These are phyloP conservation scores for Stegodyphus mimosarum DNA, from an alignment of 1,140 invertebrate species.

Conservation along the genomic window DNA sequence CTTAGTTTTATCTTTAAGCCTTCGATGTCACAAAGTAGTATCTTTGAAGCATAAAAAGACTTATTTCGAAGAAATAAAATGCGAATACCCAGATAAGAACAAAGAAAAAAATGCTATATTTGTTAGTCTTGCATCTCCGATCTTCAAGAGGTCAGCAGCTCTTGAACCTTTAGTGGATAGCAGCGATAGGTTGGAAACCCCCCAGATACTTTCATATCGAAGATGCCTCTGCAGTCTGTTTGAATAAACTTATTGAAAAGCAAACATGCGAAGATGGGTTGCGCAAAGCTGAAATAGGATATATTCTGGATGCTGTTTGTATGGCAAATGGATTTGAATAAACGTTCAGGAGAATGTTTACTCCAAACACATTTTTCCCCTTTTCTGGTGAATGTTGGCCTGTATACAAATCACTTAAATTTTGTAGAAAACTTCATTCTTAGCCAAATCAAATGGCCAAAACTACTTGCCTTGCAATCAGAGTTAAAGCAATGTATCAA, in stretches of 20 bases:
- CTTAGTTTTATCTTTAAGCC: too few relatives aligned
- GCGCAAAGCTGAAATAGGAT: constrained; percentile 44
- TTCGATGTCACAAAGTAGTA: too few relatives aligned
- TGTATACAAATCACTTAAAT: constrained; percentile 33
- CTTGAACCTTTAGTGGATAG: constrained; percentile 34
- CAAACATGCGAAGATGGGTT: constrained; percentile 16
- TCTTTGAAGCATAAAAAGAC: too few relatives aligned
- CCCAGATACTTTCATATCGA: constrained; percentile 36
- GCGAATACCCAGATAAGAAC: too few relatives aligned
- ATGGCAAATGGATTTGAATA: constrained; percentile 57
- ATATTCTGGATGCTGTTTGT: constrained; percentile 12
- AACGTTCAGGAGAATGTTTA: constrained; percentile 40
- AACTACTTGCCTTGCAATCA: too few relatives aligned
- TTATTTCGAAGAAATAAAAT: too few relatives aligned
- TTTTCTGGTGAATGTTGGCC: constrained; percentile 17
- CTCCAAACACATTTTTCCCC: constrained; percentile 12
- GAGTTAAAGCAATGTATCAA: too few relatives aligned
- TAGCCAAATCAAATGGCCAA: too few relatives aligned
- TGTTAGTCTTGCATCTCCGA: constrained; percentile 1
- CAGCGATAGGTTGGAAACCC: constrained; percentile 6
- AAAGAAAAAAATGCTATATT: background rate
- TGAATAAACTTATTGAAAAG: constrained; percentile 35
- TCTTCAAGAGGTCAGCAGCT: constrained; percentile 25
- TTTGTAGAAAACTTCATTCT: too few relatives aligned
- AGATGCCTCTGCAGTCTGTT: background rate